Percentiles rank a stretch among this genome's conserved stretches.
phyloP scores from a whole-genome alignment of 2,797 vertebrate species.

The Chromis chromis region DNA sequence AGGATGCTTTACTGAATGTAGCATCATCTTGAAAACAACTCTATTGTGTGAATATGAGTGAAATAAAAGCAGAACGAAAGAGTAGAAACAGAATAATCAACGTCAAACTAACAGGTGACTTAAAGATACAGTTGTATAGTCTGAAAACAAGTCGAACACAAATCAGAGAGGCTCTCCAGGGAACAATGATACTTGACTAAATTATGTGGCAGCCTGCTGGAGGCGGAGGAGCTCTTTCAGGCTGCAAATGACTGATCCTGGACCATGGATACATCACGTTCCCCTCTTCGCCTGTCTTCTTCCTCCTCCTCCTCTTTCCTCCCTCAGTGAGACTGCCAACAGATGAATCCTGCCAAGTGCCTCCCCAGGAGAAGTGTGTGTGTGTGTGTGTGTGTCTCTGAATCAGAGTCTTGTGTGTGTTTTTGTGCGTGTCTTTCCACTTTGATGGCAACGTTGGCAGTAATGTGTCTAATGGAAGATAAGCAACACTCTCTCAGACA shows the following conservation, averaged over 20 bases:
- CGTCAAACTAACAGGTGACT: constrained; percentile 7
- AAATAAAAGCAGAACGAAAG: not conserved
- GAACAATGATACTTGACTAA: constrained; percentile 57
- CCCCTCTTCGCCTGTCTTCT: constrained; percentile 47
- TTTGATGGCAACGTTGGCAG: constrained; percentile 78
- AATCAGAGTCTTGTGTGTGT: constrained; percentile 24
- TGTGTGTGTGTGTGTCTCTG: constrained; percentile 31
- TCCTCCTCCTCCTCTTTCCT: constrained; percentile 52
- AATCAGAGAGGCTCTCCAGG: constrained; percentile 40
- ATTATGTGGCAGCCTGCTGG: constrained; percentile 44
- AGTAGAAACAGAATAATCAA: constrained; percentile 2
- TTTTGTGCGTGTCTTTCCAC: constrained; percentile 51
- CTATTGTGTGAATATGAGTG: constrained; percentile 11
- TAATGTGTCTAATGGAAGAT: constrained; percentile 85
- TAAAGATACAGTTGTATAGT: constrained; percentile 23
- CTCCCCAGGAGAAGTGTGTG: constrained; percentile 75
- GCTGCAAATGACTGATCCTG: constrained; percentile 72
- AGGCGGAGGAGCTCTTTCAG: constrained; percentile 62
- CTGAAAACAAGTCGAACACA: constrained; percentile 3
- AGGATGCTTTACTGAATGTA: constrained; percentile 3
- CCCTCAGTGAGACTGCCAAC: constrained; percentile 77
- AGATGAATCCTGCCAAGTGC: constrained; percentile 79
- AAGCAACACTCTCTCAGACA: constrained; percentile 74
- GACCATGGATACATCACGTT: constrained; percentile 63
- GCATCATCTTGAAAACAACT: not conserved